Conservation (phyloP, 2,797 vertebrate genomes). For the Poecilia gillii region DNA sequence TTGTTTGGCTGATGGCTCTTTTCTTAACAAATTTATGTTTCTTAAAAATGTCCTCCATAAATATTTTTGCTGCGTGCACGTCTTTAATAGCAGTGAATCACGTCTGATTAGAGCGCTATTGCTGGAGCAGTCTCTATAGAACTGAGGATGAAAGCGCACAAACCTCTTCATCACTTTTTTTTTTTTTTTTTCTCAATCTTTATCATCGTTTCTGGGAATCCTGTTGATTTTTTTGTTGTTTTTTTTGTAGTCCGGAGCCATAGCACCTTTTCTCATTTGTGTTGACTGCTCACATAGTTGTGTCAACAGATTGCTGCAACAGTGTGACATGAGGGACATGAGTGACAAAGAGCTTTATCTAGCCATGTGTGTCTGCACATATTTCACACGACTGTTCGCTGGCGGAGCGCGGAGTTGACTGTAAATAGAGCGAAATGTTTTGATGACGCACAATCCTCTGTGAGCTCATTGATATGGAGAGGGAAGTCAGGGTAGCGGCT, state of each 20-base stretch:
- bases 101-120: background rate
- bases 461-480: constrained; percentile 60
- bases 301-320: constrained; percentile 15
- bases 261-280: constrained; percentile 6
- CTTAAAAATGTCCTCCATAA: background rate
- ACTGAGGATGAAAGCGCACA: background rate
- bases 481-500: constrained; percentile 54
- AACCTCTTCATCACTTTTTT: background rate
- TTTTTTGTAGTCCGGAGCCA: background rate
- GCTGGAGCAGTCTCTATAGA: background rate
- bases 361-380: constrained; percentile 17
- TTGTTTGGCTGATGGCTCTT: background rate
- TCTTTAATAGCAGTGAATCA: constrained; percentile 1
- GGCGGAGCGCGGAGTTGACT: constrained; percentile 61
- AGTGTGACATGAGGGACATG: constrained; percentile 9
- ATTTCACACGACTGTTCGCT: constrained; percentile 47
- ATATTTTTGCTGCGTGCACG: background rate
- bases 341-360: constrained; percentile 8
- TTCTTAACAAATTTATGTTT: background rate
- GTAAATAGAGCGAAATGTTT: constrained; percentile 68
- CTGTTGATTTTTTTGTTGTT: background rate
- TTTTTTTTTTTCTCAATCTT: background rate
- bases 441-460: constrained; percentile 68
- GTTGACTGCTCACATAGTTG: constrained; percentile 17
- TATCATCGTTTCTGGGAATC: background rate